Conservation (phyloP, 2,888 invertebrate genomes). For the Melolontha melolontha region DNA sequence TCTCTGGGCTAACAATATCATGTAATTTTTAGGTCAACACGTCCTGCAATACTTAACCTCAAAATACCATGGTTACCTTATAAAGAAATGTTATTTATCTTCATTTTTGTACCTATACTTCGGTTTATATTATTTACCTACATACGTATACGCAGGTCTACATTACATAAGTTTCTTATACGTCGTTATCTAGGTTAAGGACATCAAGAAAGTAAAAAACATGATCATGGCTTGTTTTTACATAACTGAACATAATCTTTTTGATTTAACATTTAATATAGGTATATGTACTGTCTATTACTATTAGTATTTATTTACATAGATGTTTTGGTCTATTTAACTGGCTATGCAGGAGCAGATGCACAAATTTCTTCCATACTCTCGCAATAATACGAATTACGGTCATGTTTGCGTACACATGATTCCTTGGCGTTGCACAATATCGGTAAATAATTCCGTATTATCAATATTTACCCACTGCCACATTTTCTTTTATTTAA, state of each 20-base stretch:
- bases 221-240: slow-evolving; percentile 1
- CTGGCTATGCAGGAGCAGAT: no score
- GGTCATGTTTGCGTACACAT: no score
- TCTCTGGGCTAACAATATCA: neutral
- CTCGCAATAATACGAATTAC: no score
- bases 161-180: slow-evolving; percentile 16
- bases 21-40: slow-evolving; percentile 7
- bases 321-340: no score
- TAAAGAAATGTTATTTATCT: slow-evolving; percentile 28
- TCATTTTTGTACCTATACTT: slow-evolving; percentile 3
- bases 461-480: no score
- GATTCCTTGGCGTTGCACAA: no score
- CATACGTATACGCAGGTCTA: slow-evolving; percentile 9
- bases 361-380: no score
- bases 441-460: no score
- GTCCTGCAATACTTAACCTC: slow-evolving; percentile 1
- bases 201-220: slow-evolving; percentile 37
- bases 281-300: no score
- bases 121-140: slow-evolving; percentile 6
- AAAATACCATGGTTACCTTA: slow-evolving; percentile 20
- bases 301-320: no score
- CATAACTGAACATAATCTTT: slow-evolving; percentile 8
- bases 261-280: neutral
- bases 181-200: slow-evolving; percentile 41
- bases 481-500: no score